A percentile compares a stretch with the other conserved stretches of the same genome.
phyloP scores from a whole-genome alignment of 2,113 vertebrate genomes.

The Scomber colias region DNA sequence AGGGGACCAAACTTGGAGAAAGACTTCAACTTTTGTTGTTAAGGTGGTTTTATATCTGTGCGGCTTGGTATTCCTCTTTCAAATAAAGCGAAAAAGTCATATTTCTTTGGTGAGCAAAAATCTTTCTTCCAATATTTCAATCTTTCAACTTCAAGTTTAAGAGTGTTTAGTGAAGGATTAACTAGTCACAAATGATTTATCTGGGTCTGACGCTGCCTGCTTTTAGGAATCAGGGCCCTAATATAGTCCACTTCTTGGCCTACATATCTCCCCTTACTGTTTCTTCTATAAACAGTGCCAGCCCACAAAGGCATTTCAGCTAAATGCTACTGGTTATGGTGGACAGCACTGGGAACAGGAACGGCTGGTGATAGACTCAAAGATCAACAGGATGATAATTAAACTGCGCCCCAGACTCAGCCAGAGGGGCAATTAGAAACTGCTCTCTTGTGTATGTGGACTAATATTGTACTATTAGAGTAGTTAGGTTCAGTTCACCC shows the following conservation, averaged over 20 bases:
- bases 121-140: not conserved
- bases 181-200: constrained; percentile 24
- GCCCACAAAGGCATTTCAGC: constrained; percentile 16
- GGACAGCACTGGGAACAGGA: constrained; percentile 27
- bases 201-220: not conserved
- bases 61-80: not conserved
- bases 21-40: not conserved
- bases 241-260: constrained; percentile 29
- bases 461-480: not conserved
- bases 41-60: not conserved
- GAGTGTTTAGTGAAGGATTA: constrained; percentile 29
- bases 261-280: constrained; percentile 10
- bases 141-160: not conserved
- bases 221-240: constrained; percentile 38
- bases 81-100: not conserved
- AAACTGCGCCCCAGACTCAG: not conserved
- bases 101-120: not conserved
- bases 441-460: not conserved
- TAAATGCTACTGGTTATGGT: constrained; percentile 24
- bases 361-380: not conserved
- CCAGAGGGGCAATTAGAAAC: not conserved
- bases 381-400: constrained; percentile 20
- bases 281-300: not conserved
- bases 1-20: not conserved
- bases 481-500: too few relatives aligned